Evolutionary conservation across 1,140 invertebrate genomes (phyloP).

Genomic region (Diachasmimorpha longicaudata): DNA sequence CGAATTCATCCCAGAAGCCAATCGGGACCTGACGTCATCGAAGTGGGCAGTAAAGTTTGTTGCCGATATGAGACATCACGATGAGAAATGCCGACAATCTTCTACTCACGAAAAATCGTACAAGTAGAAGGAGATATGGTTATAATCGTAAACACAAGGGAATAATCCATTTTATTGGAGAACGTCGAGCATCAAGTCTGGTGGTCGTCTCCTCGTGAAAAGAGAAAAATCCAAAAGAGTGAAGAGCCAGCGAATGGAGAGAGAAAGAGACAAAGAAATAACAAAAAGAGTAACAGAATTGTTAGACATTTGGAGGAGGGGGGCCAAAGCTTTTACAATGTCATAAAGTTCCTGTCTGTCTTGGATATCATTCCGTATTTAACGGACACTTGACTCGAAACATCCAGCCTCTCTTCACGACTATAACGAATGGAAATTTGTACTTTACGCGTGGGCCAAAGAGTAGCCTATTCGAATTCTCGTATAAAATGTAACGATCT

Average conservation of each 20-base stretch:
- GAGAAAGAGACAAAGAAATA: not conserved
- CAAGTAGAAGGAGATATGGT: not conserved
- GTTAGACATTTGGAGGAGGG: not conserved
- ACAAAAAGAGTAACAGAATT: not conserved
- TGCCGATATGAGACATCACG: not conserved
- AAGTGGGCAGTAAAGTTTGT: not conserved
- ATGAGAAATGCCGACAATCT: not conserved
- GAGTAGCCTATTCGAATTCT: slow-evolving; percentile 11
- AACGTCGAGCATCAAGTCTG: not conserved
- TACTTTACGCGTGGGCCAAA: slow-evolving; percentile 35
- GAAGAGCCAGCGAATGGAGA: not conserved
- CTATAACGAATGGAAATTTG: slow-evolving; percentile 36
- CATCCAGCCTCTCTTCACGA: not conserved
- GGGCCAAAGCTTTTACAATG: slow-evolving; percentile 36
- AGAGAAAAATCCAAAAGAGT: not conserved
- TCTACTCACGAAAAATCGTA: not conserved
- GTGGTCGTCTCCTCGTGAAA: not conserved
- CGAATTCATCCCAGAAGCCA: not conserved
- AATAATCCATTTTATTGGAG: not conserved
- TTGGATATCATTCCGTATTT: slow-evolving; percentile 44
- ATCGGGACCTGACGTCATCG: not conserved
- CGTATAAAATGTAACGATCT: slow-evolving; percentile 5
- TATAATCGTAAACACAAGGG: slow-evolving; percentile 1
- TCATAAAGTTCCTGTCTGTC: slow-evolving; percentile 35
- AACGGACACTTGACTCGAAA: slow-evolving; percentile 40